phyloP scores from a whole-genome alignment of 2,797 vertebrate species.

The Cyprinodon diabolis region DNA sequence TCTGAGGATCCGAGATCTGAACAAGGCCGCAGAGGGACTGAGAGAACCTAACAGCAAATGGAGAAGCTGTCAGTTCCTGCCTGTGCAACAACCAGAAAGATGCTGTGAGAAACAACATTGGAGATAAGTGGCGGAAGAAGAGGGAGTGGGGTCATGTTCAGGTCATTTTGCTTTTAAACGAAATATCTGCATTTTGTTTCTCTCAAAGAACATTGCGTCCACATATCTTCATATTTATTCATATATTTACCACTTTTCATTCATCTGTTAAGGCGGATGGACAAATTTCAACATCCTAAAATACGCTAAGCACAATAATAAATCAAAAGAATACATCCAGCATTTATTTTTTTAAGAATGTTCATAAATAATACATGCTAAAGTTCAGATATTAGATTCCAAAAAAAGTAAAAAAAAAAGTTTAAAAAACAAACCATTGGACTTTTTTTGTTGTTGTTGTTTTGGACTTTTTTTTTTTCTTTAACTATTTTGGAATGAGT shows the following conservation, averaged over 20 bases:
- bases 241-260: neutral
- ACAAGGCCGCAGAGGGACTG: neutral
- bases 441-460: no score
- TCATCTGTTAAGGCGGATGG: neutral
- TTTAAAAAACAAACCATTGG: no score
- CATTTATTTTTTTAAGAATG: no score
- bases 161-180: conserved; percentile 30
- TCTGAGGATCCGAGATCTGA: conserved; percentile 10
- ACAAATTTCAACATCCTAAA: no score
- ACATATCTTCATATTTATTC: neutral
- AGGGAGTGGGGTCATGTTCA: conserved; percentile 9
- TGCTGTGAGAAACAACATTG: neutral
- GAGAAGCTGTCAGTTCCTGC: neutral
- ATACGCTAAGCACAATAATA: no score
- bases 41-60: neutral
- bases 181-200: conserved; percentile 3
- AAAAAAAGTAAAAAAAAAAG: no score
- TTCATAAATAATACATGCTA: no score
- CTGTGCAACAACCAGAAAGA: conserved; percentile 4
- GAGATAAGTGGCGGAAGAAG: neutral
- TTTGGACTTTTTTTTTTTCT: no score
- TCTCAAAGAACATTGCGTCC: neutral
- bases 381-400: no score
- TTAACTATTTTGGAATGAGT: no score
- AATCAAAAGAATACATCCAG: no score